A percentile compares a stretch with the other conserved stretches of the same genome.
Evolutionary conservation across 2,888 invertebrate genomes (phyloP).

Genomic region (Apomyelois bistriatella): DNA sequence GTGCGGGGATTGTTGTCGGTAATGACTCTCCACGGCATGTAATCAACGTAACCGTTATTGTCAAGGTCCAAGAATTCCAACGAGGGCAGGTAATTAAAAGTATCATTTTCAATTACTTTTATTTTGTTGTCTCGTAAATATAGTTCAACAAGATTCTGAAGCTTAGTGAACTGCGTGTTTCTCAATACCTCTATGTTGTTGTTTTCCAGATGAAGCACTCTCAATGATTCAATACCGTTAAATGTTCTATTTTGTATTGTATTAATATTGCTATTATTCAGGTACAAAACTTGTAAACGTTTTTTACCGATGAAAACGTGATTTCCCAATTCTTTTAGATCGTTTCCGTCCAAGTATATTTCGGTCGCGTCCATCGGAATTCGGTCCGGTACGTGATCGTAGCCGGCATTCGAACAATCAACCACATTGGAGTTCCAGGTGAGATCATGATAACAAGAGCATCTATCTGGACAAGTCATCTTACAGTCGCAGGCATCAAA

Average conservation of each 20-base stretch:
- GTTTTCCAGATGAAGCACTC: constrained; percentile 87
- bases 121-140: constrained; percentile 89
- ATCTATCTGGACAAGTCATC: constrained; percentile 93
- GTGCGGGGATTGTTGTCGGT: constrained; percentile 84
- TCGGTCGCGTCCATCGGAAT: constrained; percentile 91
- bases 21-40: constrained; percentile 86
- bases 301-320: constrained; percentile 94
- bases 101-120: constrained; percentile 85
- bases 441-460: constrained; percentile 93
- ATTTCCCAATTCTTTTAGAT: constrained; percentile 89
- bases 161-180: constrained; percentile 88
- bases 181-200: constrained; percentile 85
- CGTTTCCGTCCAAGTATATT: constrained; percentile 94
- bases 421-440: constrained; percentile 92
- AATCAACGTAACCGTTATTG: constrained; percentile 88
- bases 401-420: constrained; percentile 88
- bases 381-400: constrained; percentile 86
- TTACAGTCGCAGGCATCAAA: constrained; percentile 95
- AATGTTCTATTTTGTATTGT: constrained; percentile 90
- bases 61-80: constrained; percentile 87
- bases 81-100: constrained; percentile 86
- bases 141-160: constrained; percentile 86
- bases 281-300: constrained; percentile 86
- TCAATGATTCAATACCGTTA: constrained; percentile 87
- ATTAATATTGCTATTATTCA: constrained; percentile 88